Conservation (phyloP, 2,113 vertebrate species). For the Nymphicus hollandicus region DNA sequence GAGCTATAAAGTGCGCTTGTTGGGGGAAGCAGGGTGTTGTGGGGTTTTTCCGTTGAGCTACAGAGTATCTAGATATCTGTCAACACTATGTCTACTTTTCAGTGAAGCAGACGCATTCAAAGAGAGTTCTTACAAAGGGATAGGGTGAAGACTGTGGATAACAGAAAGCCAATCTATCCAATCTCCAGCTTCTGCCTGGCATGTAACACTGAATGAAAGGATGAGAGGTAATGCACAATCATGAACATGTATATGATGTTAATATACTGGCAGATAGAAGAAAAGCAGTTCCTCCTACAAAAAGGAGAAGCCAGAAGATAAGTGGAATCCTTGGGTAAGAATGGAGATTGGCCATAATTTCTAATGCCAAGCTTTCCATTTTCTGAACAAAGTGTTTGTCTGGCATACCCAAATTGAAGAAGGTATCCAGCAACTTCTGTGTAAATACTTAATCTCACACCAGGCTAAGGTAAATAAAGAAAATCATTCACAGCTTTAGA, state of each 20-base stretch:
- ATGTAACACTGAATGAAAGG: not conserved
- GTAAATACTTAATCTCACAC: not conserved
- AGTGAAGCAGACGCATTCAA: not conserved
- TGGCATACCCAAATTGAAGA: not conserved
- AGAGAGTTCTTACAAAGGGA: not conserved
- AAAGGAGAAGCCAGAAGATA: not conserved
- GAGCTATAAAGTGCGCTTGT: not conserved
- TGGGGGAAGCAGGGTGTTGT: not conserved
- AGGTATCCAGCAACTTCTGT: not conserved
- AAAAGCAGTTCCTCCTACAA: not conserved
- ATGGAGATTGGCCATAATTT: not conserved
- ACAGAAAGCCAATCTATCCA: not conserved
- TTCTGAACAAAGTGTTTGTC: not conserved
- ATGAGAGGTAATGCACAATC: not conserved
- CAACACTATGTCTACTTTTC: not conserved
- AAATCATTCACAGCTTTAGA: not conserved
- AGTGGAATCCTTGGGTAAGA: not conserved
- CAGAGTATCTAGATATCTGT: not conserved
- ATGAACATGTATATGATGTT: not conserved
- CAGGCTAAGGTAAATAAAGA: not conserved
- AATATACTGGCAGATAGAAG: not conserved
- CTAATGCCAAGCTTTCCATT: not conserved
- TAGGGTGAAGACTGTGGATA: not conserved
- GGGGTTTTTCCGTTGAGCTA: not conserved
- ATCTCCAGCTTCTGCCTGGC: not conserved